Conservation (phyloP, 2,113 vertebrate genomes). For the Phaethornis superciliosus region DNA sequence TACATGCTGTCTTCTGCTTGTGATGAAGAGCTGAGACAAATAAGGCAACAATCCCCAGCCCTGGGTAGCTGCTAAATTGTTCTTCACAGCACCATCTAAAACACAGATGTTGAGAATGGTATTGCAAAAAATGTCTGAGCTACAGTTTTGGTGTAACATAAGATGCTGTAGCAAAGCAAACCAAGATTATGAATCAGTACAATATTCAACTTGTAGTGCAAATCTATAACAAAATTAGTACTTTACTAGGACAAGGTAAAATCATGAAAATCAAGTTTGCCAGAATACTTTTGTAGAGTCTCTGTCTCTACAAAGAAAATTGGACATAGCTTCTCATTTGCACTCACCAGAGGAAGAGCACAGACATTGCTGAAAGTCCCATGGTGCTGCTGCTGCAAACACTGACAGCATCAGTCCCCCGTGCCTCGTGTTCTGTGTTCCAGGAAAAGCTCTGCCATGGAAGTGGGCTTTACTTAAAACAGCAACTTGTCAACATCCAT, state of each 20-base stretch:
- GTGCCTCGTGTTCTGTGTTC: neutral
- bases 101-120: neutral
- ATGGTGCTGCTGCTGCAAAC: neutral
- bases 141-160: neutral
- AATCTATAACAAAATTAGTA: neutral
- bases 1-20: neutral
- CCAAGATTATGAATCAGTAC: neutral
- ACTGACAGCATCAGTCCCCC: neutral
- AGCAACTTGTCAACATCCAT: neutral
- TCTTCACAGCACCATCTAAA: neutral
- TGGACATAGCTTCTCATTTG: neutral
- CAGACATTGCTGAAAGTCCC: rapidly evolving
- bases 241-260: neutral
- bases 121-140: neutral
- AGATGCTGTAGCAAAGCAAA: neutral
- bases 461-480: neutral
- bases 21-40: neutral
- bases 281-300: neutral
- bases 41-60: neutral
- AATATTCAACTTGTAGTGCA: neutral
- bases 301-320: neutral
- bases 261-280: neutral
- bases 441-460: neutral
- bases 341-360: neutral
- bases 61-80: neutral